Percentiles rank a stretch among this genome's conserved stretches.
These are phyloP conservation scores for Tridacna crocea DNA, from an alignment of 2,888 invertebrate species.

Conservation along the genomic window DNA sequence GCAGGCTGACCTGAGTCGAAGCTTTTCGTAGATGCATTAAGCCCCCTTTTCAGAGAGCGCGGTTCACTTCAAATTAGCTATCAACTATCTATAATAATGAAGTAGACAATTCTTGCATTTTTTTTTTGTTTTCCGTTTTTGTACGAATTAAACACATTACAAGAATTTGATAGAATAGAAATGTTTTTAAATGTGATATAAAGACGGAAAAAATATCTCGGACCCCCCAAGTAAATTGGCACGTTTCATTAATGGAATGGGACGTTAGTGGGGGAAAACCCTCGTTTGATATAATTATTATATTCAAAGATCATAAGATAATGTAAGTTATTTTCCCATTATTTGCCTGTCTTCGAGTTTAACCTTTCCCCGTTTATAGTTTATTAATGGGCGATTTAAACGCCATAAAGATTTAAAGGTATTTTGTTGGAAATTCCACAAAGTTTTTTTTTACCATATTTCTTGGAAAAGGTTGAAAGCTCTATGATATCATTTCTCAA, in stretches of 20 bases:
- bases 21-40: no score
- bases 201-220: slow-evolving; percentile 24
- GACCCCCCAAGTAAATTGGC: slow-evolving; percentile 61
- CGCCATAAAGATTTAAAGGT: slow-evolving; percentile 47
- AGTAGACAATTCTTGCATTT: no score
- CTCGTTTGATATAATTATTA: slow-evolving; percentile 63
- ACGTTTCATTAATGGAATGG: slow-evolving; percentile 61
- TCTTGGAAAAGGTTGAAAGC: no score
- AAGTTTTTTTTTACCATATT: slow-evolving; percentile 22
- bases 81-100: no score
- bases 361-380: neutral
- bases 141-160: no score
- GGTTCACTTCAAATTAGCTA: no score
- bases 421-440: neutral
- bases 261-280: slow-evolving; percentile 42
- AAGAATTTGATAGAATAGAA: no score
- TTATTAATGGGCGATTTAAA: slow-evolving; percentile 19
- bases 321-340: slow-evolving; percentile 51
- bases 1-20: no score
- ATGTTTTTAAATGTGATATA: no score
- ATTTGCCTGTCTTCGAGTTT: slow-evolving; percentile 48
- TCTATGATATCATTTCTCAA: no score
- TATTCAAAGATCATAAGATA: slow-evolving; percentile 55
- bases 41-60: no score
- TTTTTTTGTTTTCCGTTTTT: no score